Base-by-base conservation (phyloP, 1,140 invertebrate species). In the Rhagoletis pomonella region DNA sequence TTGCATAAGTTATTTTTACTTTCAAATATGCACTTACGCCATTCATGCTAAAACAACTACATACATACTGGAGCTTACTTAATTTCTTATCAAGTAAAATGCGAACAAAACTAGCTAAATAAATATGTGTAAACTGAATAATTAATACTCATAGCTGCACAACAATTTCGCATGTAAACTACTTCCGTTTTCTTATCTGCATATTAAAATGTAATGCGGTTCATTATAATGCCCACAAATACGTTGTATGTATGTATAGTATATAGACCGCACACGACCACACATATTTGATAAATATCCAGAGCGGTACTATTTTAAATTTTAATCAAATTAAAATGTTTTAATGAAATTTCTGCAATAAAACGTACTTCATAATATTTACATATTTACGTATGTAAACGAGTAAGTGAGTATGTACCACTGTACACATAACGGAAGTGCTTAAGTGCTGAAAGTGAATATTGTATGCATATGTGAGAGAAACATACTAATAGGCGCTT, bases 161-260 rank as follows among this genome's bases (percentile, higher is more conserved):
- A 19, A 7, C 17, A 12, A 9, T 55, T 81, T 50, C 9, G 73
- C 73, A 19, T 81, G 73, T 17, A 19, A 81, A 81, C 47, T 58
- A 81, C 47, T 81, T 81, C 73, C 73, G 73, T 55, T 81, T 81
- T 81, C 73, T 81, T 81, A 81, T 81, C 73, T 58, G 73, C 14
- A 55, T 81, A 55, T 19, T 81, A 81, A 55, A 81, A 81, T 29
- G 47, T 9, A 10, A 19, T 81, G 73, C 17, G 47, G 73, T 55
- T 81, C 47, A 58, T 81, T 55, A 81, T 81, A 19, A 55, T 6
- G 14, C 7, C 47, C 73, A 81, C 73, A 81, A 81, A 55, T 47
- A 55, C 12, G 6, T 81, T 55, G 44, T 10, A 65, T 65, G 9
- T 9, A 29, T 65, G 7, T 39, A 65, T 5, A 10, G 29, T 39